phyloP scores from a whole-genome alignment of 2,888 invertebrate species.

The Cremastinae sp. region DNA sequence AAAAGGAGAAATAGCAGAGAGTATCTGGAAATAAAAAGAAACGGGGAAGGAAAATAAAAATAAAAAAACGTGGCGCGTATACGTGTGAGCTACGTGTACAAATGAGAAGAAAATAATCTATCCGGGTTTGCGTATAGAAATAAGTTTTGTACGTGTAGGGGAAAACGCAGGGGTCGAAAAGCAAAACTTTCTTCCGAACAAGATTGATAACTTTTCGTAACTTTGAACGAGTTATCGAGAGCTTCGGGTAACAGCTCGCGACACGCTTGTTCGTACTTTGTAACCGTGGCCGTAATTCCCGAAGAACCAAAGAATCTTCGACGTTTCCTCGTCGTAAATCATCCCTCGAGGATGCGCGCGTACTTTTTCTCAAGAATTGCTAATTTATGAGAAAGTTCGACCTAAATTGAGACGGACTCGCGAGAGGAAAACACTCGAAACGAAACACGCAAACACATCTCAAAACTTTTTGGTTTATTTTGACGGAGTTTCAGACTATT shows the following conservation, averaged over 20 bases:
- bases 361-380: neutral
- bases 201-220: constrained; percentile 53
- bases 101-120: constrained; percentile 42
- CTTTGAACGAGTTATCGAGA: constrained; percentile 41
- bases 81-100: constrained; percentile 24
- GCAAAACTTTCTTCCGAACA: constrained; percentile 35
- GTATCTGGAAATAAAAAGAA: too few relatives aligned
- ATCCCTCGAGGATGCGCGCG: neutral
- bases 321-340: constrained; percentile 23
- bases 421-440: too few relatives aligned
- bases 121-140: neutral
- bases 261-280: constrained; percentile 14
- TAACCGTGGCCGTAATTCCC: neutral
- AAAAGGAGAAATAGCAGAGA: constrained; percentile 11
- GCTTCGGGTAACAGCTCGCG: neutral
- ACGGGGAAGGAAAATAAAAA: constrained; percentile 1
- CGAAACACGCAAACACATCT: too few relatives aligned
- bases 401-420: neutral
- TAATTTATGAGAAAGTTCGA: neutral
- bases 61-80: neutral
- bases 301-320: neutral
- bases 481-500: too few relatives aligned
- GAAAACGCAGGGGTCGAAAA: neutral
- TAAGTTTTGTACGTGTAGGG: too few relatives aligned
- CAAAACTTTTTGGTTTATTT: too few relatives aligned